Evolutionary conservation across 2,113 vertebrate genomes (phyloP).

Genomic region (Scalopus aquaticus): DNA sequence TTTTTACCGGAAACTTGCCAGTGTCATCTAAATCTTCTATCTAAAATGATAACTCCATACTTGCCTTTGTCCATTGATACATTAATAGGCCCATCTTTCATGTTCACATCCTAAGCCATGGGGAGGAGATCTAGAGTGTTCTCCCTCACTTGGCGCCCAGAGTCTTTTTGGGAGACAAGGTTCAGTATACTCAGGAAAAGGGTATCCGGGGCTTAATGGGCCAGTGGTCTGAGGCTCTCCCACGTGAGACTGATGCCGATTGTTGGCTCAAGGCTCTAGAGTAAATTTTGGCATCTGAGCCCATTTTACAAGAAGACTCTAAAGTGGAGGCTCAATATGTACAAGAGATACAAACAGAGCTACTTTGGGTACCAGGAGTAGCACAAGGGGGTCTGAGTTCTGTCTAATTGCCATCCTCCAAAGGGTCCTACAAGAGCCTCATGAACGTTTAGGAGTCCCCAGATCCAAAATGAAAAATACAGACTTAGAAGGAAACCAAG

Average conservation of each 20-base stretch:
- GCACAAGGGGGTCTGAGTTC: background rate
- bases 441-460: background rate
- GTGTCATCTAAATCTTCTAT: background rate
- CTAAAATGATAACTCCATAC: background rate
- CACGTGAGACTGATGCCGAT: background rate
- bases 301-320: background rate
- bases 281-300: background rate
- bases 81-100: background rate
- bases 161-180: background rate
- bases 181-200: background rate
- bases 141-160: background rate
- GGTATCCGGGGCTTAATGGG: background rate
- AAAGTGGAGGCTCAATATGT: background rate
- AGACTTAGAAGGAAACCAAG: background rate
- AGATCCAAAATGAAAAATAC: background rate
- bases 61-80: background rate
- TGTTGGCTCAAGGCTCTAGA: background rate
- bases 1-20: background rate
- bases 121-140: background rate
- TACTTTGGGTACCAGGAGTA: background rate
- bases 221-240: background rate
- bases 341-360: background rate
- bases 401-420: background rate
- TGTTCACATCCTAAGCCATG: background rate
- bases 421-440: background rate